Percentiles rank a stretch among this genome's conserved stretches.
Evolutionary conservation across 2,797 vertebrate genomes (phyloP).

Genomic region (Lutjanus campechanus): DNA sequence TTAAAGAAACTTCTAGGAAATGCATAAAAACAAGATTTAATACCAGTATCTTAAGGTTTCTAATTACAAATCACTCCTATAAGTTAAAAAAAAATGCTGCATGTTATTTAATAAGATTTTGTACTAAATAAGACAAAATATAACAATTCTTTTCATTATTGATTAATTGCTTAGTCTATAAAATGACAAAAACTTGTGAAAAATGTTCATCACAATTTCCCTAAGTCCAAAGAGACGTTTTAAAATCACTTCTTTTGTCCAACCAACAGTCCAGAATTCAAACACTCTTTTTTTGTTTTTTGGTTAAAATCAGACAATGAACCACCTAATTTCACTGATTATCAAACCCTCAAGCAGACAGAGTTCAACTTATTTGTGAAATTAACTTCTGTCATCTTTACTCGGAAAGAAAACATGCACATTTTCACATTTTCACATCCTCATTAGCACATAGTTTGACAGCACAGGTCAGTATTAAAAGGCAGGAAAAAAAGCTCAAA

Average conservation of each 20-base stretch:
- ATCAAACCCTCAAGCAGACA: background rate
- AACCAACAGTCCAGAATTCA: no score
- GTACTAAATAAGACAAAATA: background rate
- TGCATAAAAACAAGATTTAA: background rate
- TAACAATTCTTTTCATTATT: no score
- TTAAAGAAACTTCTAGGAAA: background rate
- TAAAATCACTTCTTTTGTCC: no score
- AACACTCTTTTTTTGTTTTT: no score
- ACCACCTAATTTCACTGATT: conserved; percentile 2
- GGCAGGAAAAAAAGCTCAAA: background rate
- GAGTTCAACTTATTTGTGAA: background rate
- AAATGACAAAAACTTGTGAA: no score
- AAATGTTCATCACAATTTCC: no score
- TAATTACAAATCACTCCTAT: background rate
- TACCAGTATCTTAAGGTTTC: background rate
- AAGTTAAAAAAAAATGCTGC: background rate
- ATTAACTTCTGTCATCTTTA: background rate
- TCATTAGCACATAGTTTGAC: background rate
- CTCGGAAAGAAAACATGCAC: background rate
- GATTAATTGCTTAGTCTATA: no score
- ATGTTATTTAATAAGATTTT: background rate
- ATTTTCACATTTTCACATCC: background rate
- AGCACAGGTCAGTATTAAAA: background rate
- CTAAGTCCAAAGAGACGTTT: no score
- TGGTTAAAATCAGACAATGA: background rate